Conservation (phyloP, 37 sponge, comb jelly and placozoan species). For the Ephydatia muelleri region DNA sequence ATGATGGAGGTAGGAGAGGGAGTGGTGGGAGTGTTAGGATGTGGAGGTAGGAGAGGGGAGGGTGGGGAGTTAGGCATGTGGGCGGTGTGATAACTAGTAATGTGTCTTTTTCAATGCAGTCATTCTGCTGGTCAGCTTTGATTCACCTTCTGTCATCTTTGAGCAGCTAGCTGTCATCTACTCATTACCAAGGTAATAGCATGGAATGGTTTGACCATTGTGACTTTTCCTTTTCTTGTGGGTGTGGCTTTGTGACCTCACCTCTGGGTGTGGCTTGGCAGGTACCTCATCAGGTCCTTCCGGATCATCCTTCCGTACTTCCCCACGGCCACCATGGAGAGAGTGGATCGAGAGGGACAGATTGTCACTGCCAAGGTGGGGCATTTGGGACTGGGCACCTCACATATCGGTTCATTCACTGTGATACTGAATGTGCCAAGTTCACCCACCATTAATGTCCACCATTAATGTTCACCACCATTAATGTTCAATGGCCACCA, state of each 20-base stretch:
- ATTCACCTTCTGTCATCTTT: constrained; percentile 78
- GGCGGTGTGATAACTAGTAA: too few relatives aligned
- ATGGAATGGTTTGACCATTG: too few relatives aligned
- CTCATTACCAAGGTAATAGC: constrained; percentile 72
- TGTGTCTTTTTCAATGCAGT: constrained; percentile 38
- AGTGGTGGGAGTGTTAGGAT: background rate
- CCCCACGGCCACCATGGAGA: constrained; percentile 95
- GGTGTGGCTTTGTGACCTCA: too few relatives aligned
- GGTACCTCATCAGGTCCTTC: constrained; percentile 87
- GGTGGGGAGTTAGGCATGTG: too few relatives aligned
- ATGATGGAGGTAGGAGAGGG: background rate
- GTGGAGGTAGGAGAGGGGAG: too few relatives aligned
- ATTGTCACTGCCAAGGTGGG: constrained; percentile 78
- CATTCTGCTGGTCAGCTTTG: constrained; percentile 82
- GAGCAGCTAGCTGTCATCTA: constrained; percentile 93
- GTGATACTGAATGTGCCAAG: too few relatives aligned
- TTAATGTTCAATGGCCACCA: too few relatives aligned
- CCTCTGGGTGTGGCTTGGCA: constrained; percentile 24
- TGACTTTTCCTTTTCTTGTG: too few relatives aligned
- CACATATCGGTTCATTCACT: background rate
- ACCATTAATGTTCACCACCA: too few relatives aligned
- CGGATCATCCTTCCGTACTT: constrained; percentile 90
- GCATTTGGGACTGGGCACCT: background rate
- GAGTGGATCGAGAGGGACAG: constrained; percentile 90
- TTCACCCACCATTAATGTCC: too few relatives aligned